Conservation (phyloP, 2,888 invertebrate genomes). For the Parnassius orleans region DNA sequence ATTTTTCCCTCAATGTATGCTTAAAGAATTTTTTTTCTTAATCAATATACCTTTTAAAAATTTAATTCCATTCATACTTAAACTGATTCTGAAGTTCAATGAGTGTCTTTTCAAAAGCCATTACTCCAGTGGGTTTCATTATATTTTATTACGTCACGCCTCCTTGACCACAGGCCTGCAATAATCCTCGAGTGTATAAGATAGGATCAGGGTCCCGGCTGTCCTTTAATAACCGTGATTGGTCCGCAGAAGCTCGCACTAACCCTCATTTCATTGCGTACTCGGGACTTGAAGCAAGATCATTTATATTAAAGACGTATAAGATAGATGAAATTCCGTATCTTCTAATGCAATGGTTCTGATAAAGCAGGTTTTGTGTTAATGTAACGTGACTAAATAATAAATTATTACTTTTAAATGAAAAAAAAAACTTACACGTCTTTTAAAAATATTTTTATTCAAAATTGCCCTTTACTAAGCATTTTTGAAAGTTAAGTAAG, state of each 20-base stretch:
- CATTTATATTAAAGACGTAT: conserved; percentile 22
- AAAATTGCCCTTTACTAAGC: no score
- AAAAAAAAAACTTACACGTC: no score
- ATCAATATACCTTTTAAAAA: no score
- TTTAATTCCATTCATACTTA: not conserved
- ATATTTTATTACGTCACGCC: conserved; percentile 29
- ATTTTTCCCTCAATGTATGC: no score
- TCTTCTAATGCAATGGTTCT: conserved; percentile 15
- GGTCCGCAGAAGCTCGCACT: conserved; percentile 21
- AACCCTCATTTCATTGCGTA: conserved; percentile 25
- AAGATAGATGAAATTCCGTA: conserved; percentile 18
- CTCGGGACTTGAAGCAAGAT: conserved; percentile 13
- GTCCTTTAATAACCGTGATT: conserved; percentile 35
- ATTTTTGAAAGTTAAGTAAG: no score
- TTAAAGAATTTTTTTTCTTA: no score
- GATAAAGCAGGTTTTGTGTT: not conserved
- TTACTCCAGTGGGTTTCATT: conserved; percentile 27
- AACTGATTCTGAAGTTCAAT: not conserved
- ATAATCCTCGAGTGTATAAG: conserved; percentile 29
- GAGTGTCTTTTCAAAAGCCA: conserved; percentile 16
- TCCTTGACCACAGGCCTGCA: conserved; percentile 26
- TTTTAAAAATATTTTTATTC: no score
- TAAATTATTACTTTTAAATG: no score
- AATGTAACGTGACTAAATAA: no score
- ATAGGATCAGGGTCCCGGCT: conserved; percentile 30